Conservation (phyloP, 2,888 invertebrate genomes). For the Ophion costatus region DNA sequence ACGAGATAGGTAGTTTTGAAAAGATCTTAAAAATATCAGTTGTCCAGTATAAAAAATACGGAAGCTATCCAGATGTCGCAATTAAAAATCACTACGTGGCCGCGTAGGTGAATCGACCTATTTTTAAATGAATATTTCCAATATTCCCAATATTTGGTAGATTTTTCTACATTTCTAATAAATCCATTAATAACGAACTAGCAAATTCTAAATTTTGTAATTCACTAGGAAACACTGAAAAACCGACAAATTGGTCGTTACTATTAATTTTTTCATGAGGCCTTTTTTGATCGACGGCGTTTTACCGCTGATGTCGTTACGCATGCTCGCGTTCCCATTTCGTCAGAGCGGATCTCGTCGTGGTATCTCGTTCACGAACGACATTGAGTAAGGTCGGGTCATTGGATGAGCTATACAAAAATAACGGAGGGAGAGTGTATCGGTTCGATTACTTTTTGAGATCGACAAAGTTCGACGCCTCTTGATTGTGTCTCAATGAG, state of each 20-base stretch:
- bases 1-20: too few species aligned
- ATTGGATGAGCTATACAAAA: conserved; percentile 51
- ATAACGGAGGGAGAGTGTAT: conserved; percentile 50
- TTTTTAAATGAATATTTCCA: too few species aligned
- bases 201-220: background rate
- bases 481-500: background rate
- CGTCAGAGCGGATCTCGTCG: conserved; percentile 28
- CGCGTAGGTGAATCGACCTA: too few species aligned
- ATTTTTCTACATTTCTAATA: too few species aligned
- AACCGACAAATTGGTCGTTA: background rate
- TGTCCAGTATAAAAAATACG: too few species aligned
- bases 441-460: conserved; percentile 38
- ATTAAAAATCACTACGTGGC: too few species aligned
- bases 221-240: background rate
- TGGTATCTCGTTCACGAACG: conserved; percentile 29
- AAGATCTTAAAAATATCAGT: too few species aligned
- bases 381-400: conserved; percentile 66
- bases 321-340: conserved; percentile 54
- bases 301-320: background rate
- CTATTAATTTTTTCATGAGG: too few species aligned
- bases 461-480: conserved; percentile 46
- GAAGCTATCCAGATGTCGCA: too few species aligned
- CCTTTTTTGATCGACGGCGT: background rate
- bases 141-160: too few species aligned
- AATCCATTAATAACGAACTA: too few species aligned